phyloP scores from a whole-genome alignment of 2,113 vertebrate species.

The Sphyrna mokarran region DNA sequence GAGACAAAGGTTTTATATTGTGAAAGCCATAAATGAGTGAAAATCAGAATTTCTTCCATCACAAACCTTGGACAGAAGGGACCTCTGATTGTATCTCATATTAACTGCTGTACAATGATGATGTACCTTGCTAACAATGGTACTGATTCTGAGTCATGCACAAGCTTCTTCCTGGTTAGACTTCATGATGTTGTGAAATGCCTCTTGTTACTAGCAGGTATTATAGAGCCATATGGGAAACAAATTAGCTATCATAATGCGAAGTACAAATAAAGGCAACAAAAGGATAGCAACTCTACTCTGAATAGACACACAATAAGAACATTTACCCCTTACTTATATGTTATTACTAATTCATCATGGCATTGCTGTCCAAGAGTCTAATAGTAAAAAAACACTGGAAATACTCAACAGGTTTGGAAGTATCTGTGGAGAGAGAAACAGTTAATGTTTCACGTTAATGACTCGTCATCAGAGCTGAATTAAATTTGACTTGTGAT shows the following conservation, averaged over 20 bases:
- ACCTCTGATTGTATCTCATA: background rate
- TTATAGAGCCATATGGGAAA: background rate
- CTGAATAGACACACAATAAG: background rate
- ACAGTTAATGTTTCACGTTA: background rate
- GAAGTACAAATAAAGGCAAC: background rate
- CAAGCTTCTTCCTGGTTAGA: background rate
- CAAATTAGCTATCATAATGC: constrained; percentile 1
- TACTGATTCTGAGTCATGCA: background rate
- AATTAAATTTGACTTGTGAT: no score
- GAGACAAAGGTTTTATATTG: background rate
- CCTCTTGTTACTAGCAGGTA: background rate
- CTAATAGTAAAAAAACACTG: background rate
- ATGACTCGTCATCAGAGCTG: no score
- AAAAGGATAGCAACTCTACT: background rate
- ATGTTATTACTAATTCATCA: background rate
- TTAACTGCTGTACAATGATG: background rate
- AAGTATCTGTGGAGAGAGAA: background rate
- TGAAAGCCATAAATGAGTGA: background rate
- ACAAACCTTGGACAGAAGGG: background rate
- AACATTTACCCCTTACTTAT: background rate
- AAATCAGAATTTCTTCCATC: background rate
- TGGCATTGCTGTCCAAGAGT: background rate
- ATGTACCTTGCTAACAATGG: background rate
- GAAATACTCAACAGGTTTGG: background rate
- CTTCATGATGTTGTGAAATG: background rate